phyloP scores from a whole-genome alignment of 2,888 invertebrate species.

The Tenthredo amoena region DNA sequence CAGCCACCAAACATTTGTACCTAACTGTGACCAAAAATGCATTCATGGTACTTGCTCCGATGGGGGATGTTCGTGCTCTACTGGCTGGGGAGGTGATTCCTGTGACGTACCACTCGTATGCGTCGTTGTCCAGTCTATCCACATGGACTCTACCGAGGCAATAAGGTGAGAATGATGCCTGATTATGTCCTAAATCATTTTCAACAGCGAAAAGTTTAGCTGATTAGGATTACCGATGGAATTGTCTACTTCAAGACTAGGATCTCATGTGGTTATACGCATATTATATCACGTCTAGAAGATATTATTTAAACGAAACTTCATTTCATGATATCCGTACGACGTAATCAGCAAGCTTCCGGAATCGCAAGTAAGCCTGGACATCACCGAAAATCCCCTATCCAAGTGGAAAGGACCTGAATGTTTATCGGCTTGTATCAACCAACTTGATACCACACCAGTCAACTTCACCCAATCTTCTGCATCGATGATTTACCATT shows the following conservation, averaged over 20 bases:
- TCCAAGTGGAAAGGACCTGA: slow-evolving; percentile 2
- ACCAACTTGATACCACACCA: neutral
- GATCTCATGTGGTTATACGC: neutral
- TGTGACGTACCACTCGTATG: slow-evolving; percentile 19
- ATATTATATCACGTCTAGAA: neutral
- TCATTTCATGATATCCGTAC: neutral
- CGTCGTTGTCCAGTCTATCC: neutral
- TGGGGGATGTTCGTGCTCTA: neutral
- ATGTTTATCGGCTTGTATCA: neutral
- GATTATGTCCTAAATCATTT: neutral
- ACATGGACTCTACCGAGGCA: neutral
- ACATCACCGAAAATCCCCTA: neutral
- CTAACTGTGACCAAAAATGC: slow-evolving; percentile 71
- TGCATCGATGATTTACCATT: neutral
- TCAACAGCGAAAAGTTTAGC: neutral
- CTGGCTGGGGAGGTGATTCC: slow-evolving; percentile 14
- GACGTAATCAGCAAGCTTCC: neutral
- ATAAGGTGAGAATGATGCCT: neutral
- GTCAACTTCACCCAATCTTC: neutral
- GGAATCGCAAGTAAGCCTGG: neutral
- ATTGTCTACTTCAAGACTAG: too few relatives aligned
- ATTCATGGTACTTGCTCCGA: slow-evolving; percentile 74
- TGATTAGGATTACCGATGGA: too few relatives aligned
- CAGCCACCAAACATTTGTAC: slow-evolving; percentile 4
- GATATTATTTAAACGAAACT: neutral